Evolutionary conservation across 1,140 invertebrate species (phyloP), one percentile per base, ranked within the genome.

Genomic region (Aphaenogaster rudis): DNA sequence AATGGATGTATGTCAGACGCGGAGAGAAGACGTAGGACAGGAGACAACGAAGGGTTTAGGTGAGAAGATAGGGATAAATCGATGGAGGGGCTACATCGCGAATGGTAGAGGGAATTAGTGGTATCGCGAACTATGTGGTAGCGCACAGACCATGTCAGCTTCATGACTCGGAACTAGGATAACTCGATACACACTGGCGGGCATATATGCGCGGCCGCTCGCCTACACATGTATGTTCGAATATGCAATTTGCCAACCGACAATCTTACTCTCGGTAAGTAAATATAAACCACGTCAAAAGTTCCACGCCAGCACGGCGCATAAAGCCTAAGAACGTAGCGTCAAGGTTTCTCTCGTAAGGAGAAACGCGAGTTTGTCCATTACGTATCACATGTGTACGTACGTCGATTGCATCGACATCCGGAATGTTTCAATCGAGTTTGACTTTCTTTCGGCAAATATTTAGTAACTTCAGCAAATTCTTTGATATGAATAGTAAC

Each of bases 221-320:
- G 69, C 33, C 72, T 61, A 33, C 45, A 64, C 72, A 42, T 77
- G 66, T 82, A 88, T 86, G 90, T 90, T 90, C 67, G 82, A 80
- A 91, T 91, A 89, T 67, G 88, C 80, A 88, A 92, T 92, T 90
- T 92, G 82, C 88, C 81, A 76, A 91, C 87, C 87, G 61, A 86
- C 86, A 80, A 79, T 63, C 67, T 86, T 48, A 61, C 48, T 64
- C 87, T 50, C 87, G 67, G 67, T 87, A 84, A 57, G 86, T 90
- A 90, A 90, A 90, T 90, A 90, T 87, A 86, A 87, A 81, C 33
- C 86, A 90, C 81, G 81, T 88, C 86, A 90, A 91, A 91, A 90
- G 86, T 91, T 86, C 59, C 80, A 61, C 50, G 45, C 42, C 52
- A 28, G 28, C 48, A 45, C 39, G 39, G 36, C n/a, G 48, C 33